Evolutionary conservation across 2,888 invertebrate species (phyloP), one percentile per base, ranked within the genome.

Genomic region (Ochropleura leucogaster): DNA sequence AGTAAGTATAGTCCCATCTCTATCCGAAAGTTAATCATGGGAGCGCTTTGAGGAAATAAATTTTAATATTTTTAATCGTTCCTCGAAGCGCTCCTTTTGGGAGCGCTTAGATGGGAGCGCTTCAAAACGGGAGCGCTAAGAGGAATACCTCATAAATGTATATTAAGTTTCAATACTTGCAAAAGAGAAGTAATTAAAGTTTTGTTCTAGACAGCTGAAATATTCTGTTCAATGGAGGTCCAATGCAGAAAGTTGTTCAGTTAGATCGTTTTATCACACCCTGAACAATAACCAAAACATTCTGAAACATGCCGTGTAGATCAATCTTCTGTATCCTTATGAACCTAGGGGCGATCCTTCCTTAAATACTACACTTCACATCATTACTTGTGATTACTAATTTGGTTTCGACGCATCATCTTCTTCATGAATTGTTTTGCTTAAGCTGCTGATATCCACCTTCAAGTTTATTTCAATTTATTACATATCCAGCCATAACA

Each of bases 401-500:
- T 51, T 44, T 4, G 0, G 47, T 69, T 20, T 12, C 1, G 2
- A 14, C 0, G 7, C n/a, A 49, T 12, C 1, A 12, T 67, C 16
- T 20, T 49, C 16, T 16, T 5, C 7, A 18, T 12, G 10, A 20
- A 46, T 10, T n/a, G 18, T 51, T 12, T 12, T 14, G n/a, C 7
- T 3, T 14, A 68, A 3, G n/a, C 10, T 7, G 4, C 30, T 44
- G 4, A 46, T 53, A n/a, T n/a, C 3, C n/a, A 42, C 4, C 12
- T 49, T 1, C 30, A 69, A 5, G 3, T 68, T 12, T 40, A 6
- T 40, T 40, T 18, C 0, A 40, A 8, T 59, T 0, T n/a, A 14
- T 60, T 69, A 20, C 83, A 6, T 72, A 85, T 89, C 89, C 87
- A 89, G 79, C 62, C 0, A 49, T 3, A 72, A 5, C 62, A 51